Conservation (phyloP, 2,797 vertebrate genomes). For the Hafferia zeledoni region DNA sequence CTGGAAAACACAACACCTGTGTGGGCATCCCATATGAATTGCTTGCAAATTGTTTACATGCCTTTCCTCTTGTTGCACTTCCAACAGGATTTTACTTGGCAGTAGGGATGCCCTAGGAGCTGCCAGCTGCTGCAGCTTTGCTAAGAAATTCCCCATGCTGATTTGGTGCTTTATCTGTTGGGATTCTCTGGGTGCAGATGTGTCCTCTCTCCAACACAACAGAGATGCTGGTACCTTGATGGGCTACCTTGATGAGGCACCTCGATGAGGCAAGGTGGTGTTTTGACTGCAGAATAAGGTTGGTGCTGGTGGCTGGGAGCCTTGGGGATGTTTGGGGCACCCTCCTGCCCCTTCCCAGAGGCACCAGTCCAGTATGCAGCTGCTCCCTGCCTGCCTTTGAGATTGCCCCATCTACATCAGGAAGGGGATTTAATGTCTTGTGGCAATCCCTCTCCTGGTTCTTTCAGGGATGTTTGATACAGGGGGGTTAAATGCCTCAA, state of each 20-base stretch:
- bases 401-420: not conserved
- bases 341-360: not conserved
- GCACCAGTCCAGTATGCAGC: not conserved
- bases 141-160: fast-evolving
- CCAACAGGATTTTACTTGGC: not conserved
- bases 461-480: not conserved
- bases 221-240: not conserved
- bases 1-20: not conserved
- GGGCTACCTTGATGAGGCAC: too few relatives aligned
- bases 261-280: not conserved
- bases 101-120: not conserved
- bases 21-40: not conserved
- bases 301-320: not conserved
- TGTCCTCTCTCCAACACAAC: not conserved
- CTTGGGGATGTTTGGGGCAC: not conserved
- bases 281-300: not conserved
- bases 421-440: not conserved
- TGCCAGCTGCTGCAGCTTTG: not conserved
- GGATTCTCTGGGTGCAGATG: not conserved
- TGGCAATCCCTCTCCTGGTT: not conserved
- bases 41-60: not conserved
- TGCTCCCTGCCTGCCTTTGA: fast-evolving
- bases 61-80: not conserved
- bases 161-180: not conserved
- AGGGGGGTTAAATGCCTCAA: not conserved